Evolutionary conservation across 2,797 vertebrate genomes (phyloP).

Genomic region (Acipenser transmontanus): DNA sequence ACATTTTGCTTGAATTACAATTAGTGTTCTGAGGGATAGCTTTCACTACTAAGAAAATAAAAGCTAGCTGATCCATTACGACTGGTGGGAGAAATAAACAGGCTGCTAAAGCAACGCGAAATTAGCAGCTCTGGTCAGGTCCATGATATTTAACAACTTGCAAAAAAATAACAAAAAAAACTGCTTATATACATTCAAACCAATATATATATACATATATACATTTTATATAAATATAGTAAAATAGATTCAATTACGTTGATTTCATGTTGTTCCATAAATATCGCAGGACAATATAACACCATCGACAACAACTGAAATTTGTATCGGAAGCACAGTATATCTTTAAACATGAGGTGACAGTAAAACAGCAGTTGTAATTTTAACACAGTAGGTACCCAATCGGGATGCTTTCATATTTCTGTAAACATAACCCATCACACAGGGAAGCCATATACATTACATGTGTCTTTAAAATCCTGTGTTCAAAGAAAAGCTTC

Average conservation of each 20-base stretch:
- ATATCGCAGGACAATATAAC: conserved; percentile 79
- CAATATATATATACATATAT: conserved; percentile 58
- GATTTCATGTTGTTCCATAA: conserved; percentile 86
- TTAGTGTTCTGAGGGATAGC: conserved; percentile 21
- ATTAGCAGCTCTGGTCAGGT: conserved; percentile 41
- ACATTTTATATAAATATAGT: conserved; percentile 88
- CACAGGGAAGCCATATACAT: not conserved
- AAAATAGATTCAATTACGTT: conserved; percentile 95
- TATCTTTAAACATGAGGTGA: conserved; percentile 49
- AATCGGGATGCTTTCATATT: not conserved
- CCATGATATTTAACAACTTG: conserved; percentile 36
- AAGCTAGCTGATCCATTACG: conserved; percentile 17
- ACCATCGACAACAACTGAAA: conserved; percentile 55
- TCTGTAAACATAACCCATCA: not conserved
- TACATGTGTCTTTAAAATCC: not conserved
- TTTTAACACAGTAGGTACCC: conserved; percentile 52
- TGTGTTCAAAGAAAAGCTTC: not conserved
- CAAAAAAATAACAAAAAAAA: conserved; percentile 38
- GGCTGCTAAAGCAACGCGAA: conserved; percentile 21
- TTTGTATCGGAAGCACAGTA: conserved; percentile 77
- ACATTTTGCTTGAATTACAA: conserved; percentile 29
- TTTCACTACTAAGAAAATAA: conserved; percentile 34
- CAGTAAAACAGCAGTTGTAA: conserved; percentile 47
- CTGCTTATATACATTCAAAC: conserved; percentile 71
- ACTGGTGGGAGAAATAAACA: conserved; percentile 18